Evolutionary conservation across 2,888 invertebrate genomes (phyloP), one percentile per base, ranked within the genome.

Genomic region (Brachypalpus laphriformis): DNA sequence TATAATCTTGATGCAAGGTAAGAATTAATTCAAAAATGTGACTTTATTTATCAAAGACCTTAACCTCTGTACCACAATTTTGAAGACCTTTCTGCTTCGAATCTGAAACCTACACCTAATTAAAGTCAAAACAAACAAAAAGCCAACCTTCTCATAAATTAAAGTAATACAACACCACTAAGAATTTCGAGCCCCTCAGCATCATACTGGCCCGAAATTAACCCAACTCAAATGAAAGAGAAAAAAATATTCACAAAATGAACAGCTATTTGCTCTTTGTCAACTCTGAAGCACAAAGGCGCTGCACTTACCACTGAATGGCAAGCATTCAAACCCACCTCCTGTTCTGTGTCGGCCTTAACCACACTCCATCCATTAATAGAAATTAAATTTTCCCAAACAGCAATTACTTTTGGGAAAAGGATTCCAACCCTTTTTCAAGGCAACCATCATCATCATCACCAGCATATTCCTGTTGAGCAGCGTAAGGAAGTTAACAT

Each of bases 1-100:
- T 87, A 88, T 90, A 74, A 88, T 90, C 77, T 70, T 90, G 66
- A 90, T 91, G 90, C 90, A 90, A 89, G 90, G 91, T 90, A 87
- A 89, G 87, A 76, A n/a, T 9, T n/a, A n/a, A n/a, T n/a, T n/a
- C n/a, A n/a, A n/a, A n/a, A n/a, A n/a, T n/a, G n/a, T n/a, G n/a
- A n/a, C 9, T 11, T 9, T n/a, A 2, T 9, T n/a, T 9, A 1
- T n/a, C 37, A 37, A n/a, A 37, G 11, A 37, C 37, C 11, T 37
- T 37, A 11, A 11, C 37, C n/a, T 61, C 14, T 40, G 40, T 14
- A 3, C n/a, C n/a, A n/a, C n/a, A n/a, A n/a, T n/a, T n/a, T n/a
- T n/a, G n/a, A n/a, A n/a, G n/a, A n/a, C 40, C 34, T 34, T 34
- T 34, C 11, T 34, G 2, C 11, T 9, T 37, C n/a, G 37, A 37